These are phyloP conservation scores for Phaenicophaeus curvirostris DNA, from an alignment of 2,797 vertebrate species.

Conservation along the genomic window DNA sequence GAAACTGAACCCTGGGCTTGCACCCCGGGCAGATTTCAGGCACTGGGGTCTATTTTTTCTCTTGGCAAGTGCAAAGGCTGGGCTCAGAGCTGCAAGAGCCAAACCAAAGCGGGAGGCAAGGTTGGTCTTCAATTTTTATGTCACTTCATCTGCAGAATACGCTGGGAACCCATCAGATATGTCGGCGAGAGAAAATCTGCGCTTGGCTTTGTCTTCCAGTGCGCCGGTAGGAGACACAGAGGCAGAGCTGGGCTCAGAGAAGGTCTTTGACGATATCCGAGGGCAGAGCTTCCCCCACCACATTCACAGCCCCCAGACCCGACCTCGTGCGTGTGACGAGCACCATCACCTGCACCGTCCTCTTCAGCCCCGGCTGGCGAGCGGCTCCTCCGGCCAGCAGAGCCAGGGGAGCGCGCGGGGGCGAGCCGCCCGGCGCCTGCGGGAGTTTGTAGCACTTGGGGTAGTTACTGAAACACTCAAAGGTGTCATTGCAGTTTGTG, in stretches of 20 bases:
- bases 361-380: not conserved
- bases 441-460: not conserved
- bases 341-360: slow-evolving; percentile 44
- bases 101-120: not conserved
- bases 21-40: not conserved
- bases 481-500: slow-evolving; percentile 69
- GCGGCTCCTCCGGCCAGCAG: not conserved
- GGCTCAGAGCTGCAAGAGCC: not conserved
- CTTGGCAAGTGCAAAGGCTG: not conserved
- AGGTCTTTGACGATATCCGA: not conserved
- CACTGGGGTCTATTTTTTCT: not conserved
- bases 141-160: not conserved
- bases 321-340: not conserved
- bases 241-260: slow-evolving; percentile 26
- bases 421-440: fast-evolving
- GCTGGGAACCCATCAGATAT: not conserved
- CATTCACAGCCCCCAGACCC: not conserved
- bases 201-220: not conserved
- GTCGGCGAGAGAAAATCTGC: not conserved
- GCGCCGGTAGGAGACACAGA: fast-evolving
- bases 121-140: not conserved
- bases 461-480: not conserved
- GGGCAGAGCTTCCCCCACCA: not conserved
- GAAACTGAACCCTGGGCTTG: not conserved
- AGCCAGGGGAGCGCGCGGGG: not conserved